These are phyloP conservation scores for Drosophila virilis DNA, from an alignment of 1,140 invertebrate species.

Conservation along the genomic window DNA sequence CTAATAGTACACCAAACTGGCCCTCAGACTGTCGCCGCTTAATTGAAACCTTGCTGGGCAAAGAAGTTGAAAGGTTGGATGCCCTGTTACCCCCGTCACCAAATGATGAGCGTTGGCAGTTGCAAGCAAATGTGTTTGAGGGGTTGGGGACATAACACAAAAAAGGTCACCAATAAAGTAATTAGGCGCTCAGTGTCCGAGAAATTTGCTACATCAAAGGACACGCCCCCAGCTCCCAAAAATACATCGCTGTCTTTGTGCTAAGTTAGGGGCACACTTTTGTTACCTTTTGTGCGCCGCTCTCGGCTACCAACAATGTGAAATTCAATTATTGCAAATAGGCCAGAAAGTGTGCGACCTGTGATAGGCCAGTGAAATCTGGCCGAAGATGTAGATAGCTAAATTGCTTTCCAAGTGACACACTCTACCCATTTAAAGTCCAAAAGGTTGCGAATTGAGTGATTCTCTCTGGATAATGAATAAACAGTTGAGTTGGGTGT, in stretches of 20 bases:
- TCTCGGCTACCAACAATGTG: constrained; percentile 41
- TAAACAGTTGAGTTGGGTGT: constrained; percentile 9
- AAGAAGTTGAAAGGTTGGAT: constrained; percentile 73
- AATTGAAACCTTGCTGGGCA: constrained; percentile 66
- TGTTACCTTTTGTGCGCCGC: constrained; percentile 44
- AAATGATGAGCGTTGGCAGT: constrained; percentile 23
- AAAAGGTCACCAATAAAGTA: constrained; percentile 80
- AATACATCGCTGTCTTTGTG: constrained; percentile 58
- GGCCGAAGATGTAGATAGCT: constrained; percentile 46
- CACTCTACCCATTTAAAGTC: constrained; percentile 31
- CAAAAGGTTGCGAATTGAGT: constrained; percentile 37
- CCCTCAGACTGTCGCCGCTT: constrained; percentile 44
- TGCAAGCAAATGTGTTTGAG: constrained; percentile 26
- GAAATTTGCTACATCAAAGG: constrained; percentile 79
- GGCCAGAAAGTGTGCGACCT: constrained; percentile 36
- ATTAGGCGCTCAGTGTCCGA: constrained; percentile 80
- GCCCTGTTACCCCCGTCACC: not conserved
- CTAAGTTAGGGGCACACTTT: constrained; percentile 38
- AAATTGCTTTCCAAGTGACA: constrained; percentile 50
- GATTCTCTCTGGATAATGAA: constrained; percentile 34
- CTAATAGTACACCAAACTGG: constrained; percentile 47
- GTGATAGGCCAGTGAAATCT: constrained; percentile 48
- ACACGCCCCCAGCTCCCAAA: constrained; percentile 22
- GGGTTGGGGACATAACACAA: constrained; percentile 24
- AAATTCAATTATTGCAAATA: constrained; percentile 67